Evolutionary conservation across 2,797 vertebrate species (phyloP).

Genomic region (Uromys caudimaculatus): DNA sequence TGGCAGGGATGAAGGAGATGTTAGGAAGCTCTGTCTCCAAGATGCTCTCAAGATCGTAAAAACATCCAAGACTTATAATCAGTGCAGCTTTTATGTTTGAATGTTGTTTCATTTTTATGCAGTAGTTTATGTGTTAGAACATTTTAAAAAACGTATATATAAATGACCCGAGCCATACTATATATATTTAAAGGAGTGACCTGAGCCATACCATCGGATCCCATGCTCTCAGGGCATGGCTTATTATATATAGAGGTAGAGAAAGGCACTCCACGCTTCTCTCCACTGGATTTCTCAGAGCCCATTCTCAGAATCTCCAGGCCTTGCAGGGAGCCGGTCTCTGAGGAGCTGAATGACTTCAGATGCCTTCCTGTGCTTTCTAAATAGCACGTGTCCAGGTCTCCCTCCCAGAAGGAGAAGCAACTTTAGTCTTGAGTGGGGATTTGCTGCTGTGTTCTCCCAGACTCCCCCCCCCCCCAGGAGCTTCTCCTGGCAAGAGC

Average conservation of each 20-base stretch:
- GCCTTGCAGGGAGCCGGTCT: neutral
- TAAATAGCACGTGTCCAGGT: neutral
- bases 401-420: neutral
- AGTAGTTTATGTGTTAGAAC: neutral
- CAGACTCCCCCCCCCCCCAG: neutral
- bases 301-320: neutral
- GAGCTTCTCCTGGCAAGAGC: slow-evolving; percentile 31
- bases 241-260: neutral
- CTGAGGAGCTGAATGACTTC: neutral
- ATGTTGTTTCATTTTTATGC: neutral
- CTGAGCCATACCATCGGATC: neutral
- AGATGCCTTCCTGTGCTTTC: neutral
- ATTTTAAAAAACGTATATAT: neutral
- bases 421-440: neutral
- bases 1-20: neutral
- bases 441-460: neutral
- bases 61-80: neutral
- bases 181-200: neutral
- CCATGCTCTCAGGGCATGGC: neutral
- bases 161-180: neutral
- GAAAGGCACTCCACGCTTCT: too few species aligned
- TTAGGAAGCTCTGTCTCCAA: neutral
- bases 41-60: neutral
- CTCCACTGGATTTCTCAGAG: neutral
- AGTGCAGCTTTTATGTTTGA: neutral